Percentiles rank a stretch among this genome's conserved stretches.
These are phyloP conservation scores for Buceros bicornis DNA, from an alignment of 2,797 vertebrate genomes.

Conservation along the genomic window DNA sequence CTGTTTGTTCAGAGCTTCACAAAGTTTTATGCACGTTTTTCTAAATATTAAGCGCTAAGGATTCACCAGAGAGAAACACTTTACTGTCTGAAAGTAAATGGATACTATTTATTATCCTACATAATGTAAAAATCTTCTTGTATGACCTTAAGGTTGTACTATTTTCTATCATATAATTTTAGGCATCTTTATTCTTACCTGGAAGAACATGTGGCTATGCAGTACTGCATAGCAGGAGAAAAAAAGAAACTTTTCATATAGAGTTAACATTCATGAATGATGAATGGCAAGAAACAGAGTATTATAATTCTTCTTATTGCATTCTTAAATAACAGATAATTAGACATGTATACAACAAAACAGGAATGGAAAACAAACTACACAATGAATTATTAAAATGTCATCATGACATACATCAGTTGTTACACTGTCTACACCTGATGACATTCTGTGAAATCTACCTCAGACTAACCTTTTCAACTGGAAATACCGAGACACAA, in stretches of 20 bases:
- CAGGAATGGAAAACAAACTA: background rate
- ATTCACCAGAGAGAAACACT: background rate
- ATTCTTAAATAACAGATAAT: background rate
- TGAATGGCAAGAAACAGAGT: background rate
- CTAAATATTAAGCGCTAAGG: background rate
- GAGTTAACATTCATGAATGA: background rate
- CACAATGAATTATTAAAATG: background rate
- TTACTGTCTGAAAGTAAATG: background rate
- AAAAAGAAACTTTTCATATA: background rate
- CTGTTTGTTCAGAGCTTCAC: background rate
- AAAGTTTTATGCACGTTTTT: background rate
- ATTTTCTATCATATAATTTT: background rate
- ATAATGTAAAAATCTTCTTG: background rate
- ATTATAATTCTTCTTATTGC: background rate
- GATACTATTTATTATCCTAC: background rate
- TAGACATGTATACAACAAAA: background rate
- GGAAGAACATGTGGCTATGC: background rate
- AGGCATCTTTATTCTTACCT: background rate
- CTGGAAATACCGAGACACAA: background rate
- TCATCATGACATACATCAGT: background rate
- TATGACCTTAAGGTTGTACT: background rate
- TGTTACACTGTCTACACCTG: background rate
- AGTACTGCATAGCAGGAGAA: background rate
- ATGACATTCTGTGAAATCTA: constrained; percentile 11
- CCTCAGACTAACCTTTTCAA: constrained; percentile 2